A percentile compares a stretch with the other conserved stretches of the same genome.
phyloP scores from a whole-genome alignment of 2,797 vertebrate genomes.

The Aphelocoma californica region DNA sequence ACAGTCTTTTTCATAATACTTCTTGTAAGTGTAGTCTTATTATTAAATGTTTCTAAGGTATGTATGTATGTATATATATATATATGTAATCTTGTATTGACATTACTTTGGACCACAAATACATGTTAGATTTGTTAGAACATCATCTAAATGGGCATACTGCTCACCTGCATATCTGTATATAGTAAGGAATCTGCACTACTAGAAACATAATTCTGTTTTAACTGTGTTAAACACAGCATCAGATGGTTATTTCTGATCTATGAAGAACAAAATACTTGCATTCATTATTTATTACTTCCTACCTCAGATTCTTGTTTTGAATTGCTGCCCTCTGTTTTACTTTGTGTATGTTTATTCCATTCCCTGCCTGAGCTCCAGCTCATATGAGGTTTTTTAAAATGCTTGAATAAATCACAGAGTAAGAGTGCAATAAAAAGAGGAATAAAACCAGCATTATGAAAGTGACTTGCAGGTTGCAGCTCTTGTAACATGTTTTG shows the following conservation, averaged over 20 bases:
- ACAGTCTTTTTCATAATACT: not conserved
- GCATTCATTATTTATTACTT: constrained; percentile 14
- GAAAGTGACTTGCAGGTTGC: constrained; percentile 1
- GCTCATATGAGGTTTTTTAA: not conserved
- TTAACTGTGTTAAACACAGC: not conserved
- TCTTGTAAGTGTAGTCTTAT: not conserved
- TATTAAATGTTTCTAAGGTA: not conserved
- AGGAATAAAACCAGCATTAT: constrained; percentile 19
- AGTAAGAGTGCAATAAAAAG: constrained; percentile 25
- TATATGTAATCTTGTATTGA: not conserved
- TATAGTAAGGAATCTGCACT: not conserved
- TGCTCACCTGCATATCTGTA: not conserved
- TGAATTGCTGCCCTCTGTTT: not conserved
- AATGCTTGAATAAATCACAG: constrained; percentile 29
- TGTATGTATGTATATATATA: not conserved
- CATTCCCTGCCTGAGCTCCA: not conserved
- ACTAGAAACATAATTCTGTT: not conserved
- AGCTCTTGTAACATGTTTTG: not conserved
- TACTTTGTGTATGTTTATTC: not conserved
- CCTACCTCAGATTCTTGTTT: not conserved
- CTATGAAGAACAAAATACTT: not conserved
- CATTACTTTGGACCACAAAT: not conserved
- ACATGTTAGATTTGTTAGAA: not conserved
- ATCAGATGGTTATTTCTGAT: not conserved
- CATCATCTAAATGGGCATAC: not conserved